Conservation (phyloP, 2,113 vertebrate genomes). For the Microcebus jonahi region DNA sequence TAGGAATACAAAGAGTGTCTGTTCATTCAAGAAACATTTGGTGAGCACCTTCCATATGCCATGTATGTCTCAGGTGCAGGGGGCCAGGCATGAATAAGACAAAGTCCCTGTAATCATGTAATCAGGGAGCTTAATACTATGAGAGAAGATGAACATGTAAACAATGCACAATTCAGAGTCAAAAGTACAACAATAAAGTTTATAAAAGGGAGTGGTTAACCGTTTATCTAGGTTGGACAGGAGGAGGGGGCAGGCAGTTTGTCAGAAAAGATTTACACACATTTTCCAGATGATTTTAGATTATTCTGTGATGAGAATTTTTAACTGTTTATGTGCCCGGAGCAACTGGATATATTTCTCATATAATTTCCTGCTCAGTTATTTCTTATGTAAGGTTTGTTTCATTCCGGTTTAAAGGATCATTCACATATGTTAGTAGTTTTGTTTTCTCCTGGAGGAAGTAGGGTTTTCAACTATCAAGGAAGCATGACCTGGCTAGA, state of each 20-base stretch:
- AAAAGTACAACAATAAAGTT: not conserved
- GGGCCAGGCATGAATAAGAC: not conserved
- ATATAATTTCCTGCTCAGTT: not conserved
- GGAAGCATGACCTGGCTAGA: not conserved
- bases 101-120: not conserved
- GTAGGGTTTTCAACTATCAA: not conserved
- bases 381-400: not conserved
- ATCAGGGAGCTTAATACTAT: not conserved
- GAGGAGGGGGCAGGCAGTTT: not conserved
- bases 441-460: not conserved
- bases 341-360: not conserved
- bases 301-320: not conserved
- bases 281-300: not conserved
- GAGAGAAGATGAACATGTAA: not conserved
- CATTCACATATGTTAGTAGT: not conserved
- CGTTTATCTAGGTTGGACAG: not conserved
- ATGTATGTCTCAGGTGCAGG: not conserved
- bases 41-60: not conserved
- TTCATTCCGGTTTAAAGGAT: slow-evolving; percentile 3
- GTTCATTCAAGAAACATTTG: not conserved
- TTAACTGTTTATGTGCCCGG: not conserved
- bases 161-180: not conserved
- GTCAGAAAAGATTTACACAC: not conserved
- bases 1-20: not conserved
- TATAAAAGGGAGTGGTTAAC: not conserved